phyloP scores from a whole-genome alignment of 1,140 invertebrate genomes.

The Cherax quadricarinatus region DNA sequence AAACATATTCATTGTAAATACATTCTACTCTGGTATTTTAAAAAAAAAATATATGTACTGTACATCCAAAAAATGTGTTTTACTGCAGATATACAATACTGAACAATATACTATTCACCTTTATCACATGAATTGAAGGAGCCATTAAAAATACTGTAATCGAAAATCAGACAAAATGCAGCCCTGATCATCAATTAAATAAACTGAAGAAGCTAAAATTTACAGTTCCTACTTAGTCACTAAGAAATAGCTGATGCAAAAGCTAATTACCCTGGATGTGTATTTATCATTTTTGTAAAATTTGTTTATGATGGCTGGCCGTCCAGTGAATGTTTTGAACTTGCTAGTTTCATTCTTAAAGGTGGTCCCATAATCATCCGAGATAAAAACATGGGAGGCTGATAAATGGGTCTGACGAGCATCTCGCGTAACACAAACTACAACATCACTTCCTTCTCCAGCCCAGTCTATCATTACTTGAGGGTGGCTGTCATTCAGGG shows the following conservation, averaged over 20 bases:
- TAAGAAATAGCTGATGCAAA: no score
- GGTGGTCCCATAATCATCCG: slow-evolving; percentile 89
- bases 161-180: no score
- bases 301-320: slow-evolving; percentile 84
- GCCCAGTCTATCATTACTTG: slow-evolving; percentile 94
- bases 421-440: slow-evolving; percentile 89
- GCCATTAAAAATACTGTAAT: no score
- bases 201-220: no score
- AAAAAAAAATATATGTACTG: not conserved
- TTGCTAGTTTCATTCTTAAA: slow-evolving; percentile 85
- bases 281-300: slow-evolving; percentile 82
- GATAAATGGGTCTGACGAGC: slow-evolving; percentile 75
- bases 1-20: no score
- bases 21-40: no score
- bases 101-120: no score
- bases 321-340: slow-evolving; percentile 80
- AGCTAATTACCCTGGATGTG: slow-evolving; percentile 60
- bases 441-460: slow-evolving; percentile 88
- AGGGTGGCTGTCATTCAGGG: slow-evolving; percentile 89
- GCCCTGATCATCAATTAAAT: no score
- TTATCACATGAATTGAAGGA: no score
- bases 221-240: no score
- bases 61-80: not conserved
- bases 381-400: slow-evolving; percentile 88
- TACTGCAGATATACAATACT: no score